Conservation (phyloP, 2,113 vertebrate species). For the Aegithalos caudatus region DNA sequence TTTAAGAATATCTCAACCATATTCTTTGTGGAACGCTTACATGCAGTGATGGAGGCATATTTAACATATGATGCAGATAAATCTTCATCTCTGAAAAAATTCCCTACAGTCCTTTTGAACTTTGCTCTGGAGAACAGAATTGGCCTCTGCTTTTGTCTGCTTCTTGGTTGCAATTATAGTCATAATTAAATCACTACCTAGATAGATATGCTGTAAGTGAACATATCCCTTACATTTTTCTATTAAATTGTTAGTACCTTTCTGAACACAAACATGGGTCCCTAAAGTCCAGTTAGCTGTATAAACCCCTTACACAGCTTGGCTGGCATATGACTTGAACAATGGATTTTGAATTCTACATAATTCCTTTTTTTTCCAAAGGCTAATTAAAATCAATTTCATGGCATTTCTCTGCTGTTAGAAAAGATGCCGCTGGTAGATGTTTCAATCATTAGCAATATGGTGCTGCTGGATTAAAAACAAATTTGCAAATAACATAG, state of each 20-base stretch:
- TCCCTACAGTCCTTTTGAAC: neutral
- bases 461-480: conserved; percentile 69
- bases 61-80: neutral
- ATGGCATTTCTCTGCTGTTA: conserved; percentile 66
- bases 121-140: neutral
- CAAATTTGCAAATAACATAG: conserved; percentile 66
- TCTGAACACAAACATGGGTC: conserved; percentile 21
- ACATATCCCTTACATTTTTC: conserved; percentile 1
- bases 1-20: neutral
- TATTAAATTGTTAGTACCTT: neutral
- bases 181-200: neutral
- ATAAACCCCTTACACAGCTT: conserved; percentile 39
- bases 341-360: conserved; percentile 63
- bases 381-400: conserved; percentile 76
- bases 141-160: neutral
- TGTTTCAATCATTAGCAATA: conserved; percentile 74
- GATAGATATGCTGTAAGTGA: neutral
- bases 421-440: conserved; percentile 62
- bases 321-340: conserved; percentile 57
- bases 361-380: conserved; percentile 31
- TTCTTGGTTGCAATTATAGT: neutral
- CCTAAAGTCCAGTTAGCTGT: conserved; percentile 51
- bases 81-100: neutral
- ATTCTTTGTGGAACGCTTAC: neutral
- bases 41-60: neutral